Base-by-base conservation (phyloP, 2,888 invertebrate genomes). In the Agonopterix heracliana region DNA sequence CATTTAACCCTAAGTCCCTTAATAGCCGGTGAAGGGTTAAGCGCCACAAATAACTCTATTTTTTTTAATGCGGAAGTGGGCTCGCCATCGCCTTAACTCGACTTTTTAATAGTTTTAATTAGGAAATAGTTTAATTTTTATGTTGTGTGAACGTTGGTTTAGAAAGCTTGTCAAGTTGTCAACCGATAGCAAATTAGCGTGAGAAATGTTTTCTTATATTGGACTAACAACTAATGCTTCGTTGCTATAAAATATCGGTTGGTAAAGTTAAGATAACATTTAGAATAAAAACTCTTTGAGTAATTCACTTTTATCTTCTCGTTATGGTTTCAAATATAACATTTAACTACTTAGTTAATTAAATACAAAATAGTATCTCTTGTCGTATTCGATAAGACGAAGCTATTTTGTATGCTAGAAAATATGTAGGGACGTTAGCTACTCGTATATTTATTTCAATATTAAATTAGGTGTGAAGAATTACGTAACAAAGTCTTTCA, bases 61-160 rank as follows among this genome's bases (percentile, higher is more conserved):
- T 26, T 17, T 26, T 26, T 26, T 26, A 69, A 79, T 74, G 67
- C 86, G 88, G 88, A 88, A 88, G 86, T 78, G 72, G 74, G 74
- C 72, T 77, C 73, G 64, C 66, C 68, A 13, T 11, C 34, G 62
- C 62, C 60, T 63, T 60, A 64, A 71, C 64, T 69, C 61, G 51
- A 71, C 68, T 83, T 86, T 82, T 86, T 84, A 85, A 85, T 83
- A 76, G 83, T 81, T 86, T 87, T 85, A 87, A 88, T 87, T 87
- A 87, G 84, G 85, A 86, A 87, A 85, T 80, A 79, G 81, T 83
- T 82, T 83, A 87, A 84, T 84, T 82, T 83, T 78, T 78, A 76
- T 77, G 68, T 74, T 74, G 68, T 72, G 66, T 67, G 66, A 71
- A 67, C 62, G 63, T 57, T 62, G 57, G 42, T 53, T 66, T 56